Percentiles rank a stretch among this genome's conserved stretches.
phyloP scores from a whole-genome alignment of 2,888 invertebrate genomes.

The Xestoiulus laeticollis region DNA sequence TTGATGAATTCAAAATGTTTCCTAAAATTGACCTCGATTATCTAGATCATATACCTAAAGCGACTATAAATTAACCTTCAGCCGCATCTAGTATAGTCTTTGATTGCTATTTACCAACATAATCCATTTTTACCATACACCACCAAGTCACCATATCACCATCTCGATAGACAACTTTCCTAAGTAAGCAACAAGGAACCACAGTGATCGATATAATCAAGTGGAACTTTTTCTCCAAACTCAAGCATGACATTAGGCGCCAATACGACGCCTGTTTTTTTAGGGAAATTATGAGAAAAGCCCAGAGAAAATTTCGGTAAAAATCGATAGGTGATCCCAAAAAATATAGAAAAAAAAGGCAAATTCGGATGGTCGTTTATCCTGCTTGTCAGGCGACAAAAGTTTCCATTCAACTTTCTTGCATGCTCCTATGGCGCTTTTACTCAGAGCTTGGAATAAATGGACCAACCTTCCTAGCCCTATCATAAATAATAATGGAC shows the following conservation, averaged over 20 bases:
- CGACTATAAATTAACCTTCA: too few relatives aligned
- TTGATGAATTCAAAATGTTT: too few relatives aligned
- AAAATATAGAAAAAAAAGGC: not conserved
- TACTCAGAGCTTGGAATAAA: not conserved
- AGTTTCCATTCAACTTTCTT: not conserved
- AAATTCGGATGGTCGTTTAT: slow-evolving; percentile 28
- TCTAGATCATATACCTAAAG: too few relatives aligned
- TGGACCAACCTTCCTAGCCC: not conserved
- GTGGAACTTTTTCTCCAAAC: not conserved
- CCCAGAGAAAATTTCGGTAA: not conserved
- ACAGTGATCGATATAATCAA: too few relatives aligned
- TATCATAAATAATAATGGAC: slow-evolving; percentile 8
- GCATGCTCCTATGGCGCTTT: not conserved
- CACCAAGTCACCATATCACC: too few relatives aligned
- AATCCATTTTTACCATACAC: too few relatives aligned
- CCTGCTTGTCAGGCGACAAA: slow-evolving; percentile 21
- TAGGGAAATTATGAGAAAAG: not conserved
- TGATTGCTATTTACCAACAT: too few relatives aligned
- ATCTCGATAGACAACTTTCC: too few relatives aligned
- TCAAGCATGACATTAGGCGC: not conserved
- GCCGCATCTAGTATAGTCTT: too few relatives aligned
- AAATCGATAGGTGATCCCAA: not conserved
- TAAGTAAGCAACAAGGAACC: too few relatives aligned
- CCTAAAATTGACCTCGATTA: too few relatives aligned
- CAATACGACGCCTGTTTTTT: not conserved